phyloP scores from a whole-genome alignment of 2,888 invertebrate genomes.

The Cataglyphis cursor region DNA sequence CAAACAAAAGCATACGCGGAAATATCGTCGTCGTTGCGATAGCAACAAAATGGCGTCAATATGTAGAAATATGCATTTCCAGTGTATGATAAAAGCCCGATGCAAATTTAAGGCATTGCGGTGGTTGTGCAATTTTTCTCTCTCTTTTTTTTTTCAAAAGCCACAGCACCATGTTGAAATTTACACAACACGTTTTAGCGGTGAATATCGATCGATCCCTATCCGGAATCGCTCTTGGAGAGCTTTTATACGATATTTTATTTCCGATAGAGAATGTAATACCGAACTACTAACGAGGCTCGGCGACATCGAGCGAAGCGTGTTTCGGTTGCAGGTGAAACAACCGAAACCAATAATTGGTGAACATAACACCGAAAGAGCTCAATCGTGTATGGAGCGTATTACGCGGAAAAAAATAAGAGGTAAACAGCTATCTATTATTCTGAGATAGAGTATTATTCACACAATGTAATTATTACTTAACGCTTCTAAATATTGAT shows the following conservation, averaged over 20 bases:
- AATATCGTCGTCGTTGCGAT: conserved; percentile 24
- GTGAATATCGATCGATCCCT: conserved; percentile 66
- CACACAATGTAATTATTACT: conserved; percentile 30
- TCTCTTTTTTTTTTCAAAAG: conserved; percentile 33
- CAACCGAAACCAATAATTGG: conserved; percentile 54
- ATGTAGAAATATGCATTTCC: conserved; percentile 55
- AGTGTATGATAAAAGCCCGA: conserved; percentile 53
- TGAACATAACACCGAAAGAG: conserved; percentile 50
- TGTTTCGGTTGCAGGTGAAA: conserved; percentile 66
- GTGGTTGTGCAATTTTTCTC: conserved; percentile 26
- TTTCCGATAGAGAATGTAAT: conserved; percentile 70
- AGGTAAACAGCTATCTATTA: conserved; percentile 32
- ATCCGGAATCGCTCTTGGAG: conserved; percentile 47
- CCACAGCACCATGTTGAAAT: conserved; percentile 66
- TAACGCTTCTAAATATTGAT: conserved; percentile 11
- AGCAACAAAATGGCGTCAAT: conserved; percentile 36
- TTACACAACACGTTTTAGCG: conserved; percentile 72
- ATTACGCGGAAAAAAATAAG: conserved; percentile 45
- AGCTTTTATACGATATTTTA: conserved; percentile 63
- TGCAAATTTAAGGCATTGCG: conserved; percentile 66
- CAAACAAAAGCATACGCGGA: conserved; percentile 17
- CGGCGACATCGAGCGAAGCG: conserved; percentile 54
- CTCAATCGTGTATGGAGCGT: conserved; percentile 38
- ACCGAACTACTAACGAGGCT: conserved; percentile 65
- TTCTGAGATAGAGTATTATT: conserved; percentile 21